Conservation (phyloP, 2,113 vertebrate genomes). For the Helogale parvula region DNA sequence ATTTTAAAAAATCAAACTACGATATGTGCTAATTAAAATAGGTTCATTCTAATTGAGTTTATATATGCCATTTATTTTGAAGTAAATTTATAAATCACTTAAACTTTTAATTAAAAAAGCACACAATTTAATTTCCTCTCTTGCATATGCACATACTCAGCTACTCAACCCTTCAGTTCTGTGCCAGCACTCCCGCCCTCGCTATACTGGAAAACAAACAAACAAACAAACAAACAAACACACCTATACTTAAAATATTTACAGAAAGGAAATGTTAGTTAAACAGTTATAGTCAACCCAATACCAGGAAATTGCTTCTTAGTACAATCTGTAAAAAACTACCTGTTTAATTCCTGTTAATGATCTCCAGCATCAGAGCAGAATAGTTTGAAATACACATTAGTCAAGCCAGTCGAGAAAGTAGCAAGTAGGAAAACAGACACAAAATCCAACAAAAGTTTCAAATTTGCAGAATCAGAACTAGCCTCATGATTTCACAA, state of each 20-base stretch:
- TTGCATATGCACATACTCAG: conserved; percentile 60
- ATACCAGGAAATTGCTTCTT: conserved; percentile 53
- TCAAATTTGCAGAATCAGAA: conserved; percentile 47
- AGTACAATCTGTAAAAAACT: conserved; percentile 59
- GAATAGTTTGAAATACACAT: not conserved
- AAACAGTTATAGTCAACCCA: conserved; percentile 52
- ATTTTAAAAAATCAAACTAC: conserved; percentile 59
- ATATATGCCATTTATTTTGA: conserved; percentile 60
- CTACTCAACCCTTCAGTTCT: conserved; percentile 46
- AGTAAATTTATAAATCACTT: conserved; percentile 66
- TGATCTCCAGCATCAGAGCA: conserved; percentile 3
- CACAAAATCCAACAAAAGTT: not conserved
- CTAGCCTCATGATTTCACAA: conserved; percentile 50
- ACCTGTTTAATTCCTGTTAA: conserved; percentile 61
- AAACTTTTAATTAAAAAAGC: conserved; percentile 79
- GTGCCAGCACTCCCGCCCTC: conserved; percentile 27
- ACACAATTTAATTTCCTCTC: conserved; percentile 69
- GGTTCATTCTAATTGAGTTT: conserved; percentile 60
- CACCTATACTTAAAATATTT: conserved; percentile 60
- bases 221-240: not conserved
- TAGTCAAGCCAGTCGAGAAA: conserved; percentile 39
- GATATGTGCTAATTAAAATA: conserved; percentile 65
- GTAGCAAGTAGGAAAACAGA: conserved; percentile 42
- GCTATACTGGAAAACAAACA: conserved; percentile 63
- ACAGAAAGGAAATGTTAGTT: conserved; percentile 55